Conservation (phyloP, 1,140 invertebrate genomes). For the Conopomorpha cramerella region DNA sequence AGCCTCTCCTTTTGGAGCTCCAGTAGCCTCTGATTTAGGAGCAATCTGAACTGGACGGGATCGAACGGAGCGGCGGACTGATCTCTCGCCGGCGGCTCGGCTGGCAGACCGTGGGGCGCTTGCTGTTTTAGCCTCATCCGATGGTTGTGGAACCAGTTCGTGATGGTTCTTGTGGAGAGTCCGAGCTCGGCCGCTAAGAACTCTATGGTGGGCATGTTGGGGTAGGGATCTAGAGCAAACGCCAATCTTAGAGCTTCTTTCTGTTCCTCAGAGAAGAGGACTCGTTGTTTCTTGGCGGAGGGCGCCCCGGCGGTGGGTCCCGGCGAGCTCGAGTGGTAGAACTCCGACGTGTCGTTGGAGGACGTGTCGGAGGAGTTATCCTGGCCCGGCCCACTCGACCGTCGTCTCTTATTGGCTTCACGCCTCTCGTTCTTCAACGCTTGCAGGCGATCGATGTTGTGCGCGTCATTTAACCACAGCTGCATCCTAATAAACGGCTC, state of each 20-base stretch:
- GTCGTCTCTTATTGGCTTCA: constrained; percentile 85
- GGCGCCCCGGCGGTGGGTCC: constrained; percentile 70
- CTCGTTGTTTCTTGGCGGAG: constrained; percentile 88
- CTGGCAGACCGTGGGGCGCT: constrained; percentile 73
- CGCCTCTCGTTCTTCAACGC: constrained; percentile 86
- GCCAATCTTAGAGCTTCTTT: constrained; percentile 94
- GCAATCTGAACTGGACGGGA: constrained; percentile 85
- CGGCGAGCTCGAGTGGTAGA: constrained; percentile 84
- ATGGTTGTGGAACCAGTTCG: constrained; percentile 99
- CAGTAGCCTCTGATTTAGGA: constrained; percentile 84
- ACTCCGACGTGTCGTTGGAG: constrained; percentile 86
- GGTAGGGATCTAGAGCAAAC: constrained; percentile 95
- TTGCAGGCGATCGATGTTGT: constrained; percentile 89
- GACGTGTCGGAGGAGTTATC: constrained; percentile 86
- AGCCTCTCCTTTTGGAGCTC: constrained; percentile 84
- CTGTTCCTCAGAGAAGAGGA: constrained; percentile 97
- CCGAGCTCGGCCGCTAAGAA: constrained; percentile 89
- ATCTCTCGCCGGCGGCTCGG: constrained; percentile 71
- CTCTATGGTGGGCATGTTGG: constrained; percentile 93
- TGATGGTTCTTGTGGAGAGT: constrained; percentile 94
- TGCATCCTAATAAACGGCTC: constrained; percentile 99
- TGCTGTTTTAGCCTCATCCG: constrained; percentile 96
- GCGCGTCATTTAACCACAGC: constrained; percentile 92
- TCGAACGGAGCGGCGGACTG: constrained; percentile 77
- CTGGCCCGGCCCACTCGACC: constrained; percentile 78